Evolutionary conservation across 1,140 invertebrate genomes (phyloP).

Genomic region (Ceratoteleas bidentatus): DNA sequence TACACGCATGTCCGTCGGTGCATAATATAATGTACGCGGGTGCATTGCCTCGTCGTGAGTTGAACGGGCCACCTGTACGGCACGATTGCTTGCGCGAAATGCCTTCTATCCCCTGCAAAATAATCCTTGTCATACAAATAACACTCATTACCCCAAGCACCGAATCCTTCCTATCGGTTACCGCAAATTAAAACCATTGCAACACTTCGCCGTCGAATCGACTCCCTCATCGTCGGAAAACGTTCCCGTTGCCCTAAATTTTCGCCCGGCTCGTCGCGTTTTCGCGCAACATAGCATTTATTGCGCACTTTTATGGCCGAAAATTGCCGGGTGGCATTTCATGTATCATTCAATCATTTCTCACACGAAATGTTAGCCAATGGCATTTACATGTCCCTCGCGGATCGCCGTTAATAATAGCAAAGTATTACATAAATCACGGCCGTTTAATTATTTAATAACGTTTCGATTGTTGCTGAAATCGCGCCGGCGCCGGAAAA

Average conservation of each 20-base stretch:
- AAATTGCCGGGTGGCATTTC: slow-evolving; percentile 51
- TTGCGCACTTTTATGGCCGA: background rate
- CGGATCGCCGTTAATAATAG: slow-evolving; percentile 40
- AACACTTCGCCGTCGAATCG: no score
- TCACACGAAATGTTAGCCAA: slow-evolving; percentile 56
- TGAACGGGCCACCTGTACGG: slow-evolving; percentile 65
- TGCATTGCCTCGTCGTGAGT: slow-evolving; percentile 33
- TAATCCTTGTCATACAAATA: slow-evolving; percentile 3
- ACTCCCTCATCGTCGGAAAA: no score
- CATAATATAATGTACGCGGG: slow-evolving; percentile 59
- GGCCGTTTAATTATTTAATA: slow-evolving; percentile 30
- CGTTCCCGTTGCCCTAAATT: no score
- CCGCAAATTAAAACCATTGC: no score
- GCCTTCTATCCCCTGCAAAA: slow-evolving; percentile 1
- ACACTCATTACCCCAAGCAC: slow-evolving; percentile 11
- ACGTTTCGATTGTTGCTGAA: background rate
- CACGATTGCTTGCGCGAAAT: slow-evolving; percentile 46
- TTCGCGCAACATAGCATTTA: slow-evolving; percentile 41
- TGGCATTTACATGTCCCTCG: slow-evolving; percentile 53
- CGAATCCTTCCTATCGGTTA: background rate
- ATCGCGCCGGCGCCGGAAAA: background rate
- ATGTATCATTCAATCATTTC: slow-evolving; percentile 48
- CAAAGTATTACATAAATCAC: slow-evolving; percentile 38
- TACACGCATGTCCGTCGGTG: slow-evolving; percentile 55
- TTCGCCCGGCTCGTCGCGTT: no score